Evolutionary conservation across 2,888 invertebrate species (phyloP).

Genomic region (Cantharis rufa): DNA sequence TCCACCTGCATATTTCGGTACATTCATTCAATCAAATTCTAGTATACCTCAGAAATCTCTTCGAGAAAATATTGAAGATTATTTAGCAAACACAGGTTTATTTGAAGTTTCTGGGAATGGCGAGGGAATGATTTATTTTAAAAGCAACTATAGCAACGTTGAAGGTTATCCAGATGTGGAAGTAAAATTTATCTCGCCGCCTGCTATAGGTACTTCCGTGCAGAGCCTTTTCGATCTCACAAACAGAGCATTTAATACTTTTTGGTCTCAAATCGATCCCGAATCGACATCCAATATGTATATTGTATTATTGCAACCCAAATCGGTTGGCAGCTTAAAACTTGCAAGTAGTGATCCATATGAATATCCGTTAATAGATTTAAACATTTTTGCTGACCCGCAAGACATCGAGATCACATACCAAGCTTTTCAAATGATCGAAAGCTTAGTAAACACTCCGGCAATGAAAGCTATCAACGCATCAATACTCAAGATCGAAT

Average conservation of each 20-base stretch:
- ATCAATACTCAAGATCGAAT: conserved; percentile 51
- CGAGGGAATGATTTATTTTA: conserved; percentile 66
- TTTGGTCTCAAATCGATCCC: not conserved
- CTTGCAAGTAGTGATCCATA: not conserved
- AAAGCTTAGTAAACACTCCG: conserved; percentile 64
- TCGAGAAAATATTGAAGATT: not conserved
- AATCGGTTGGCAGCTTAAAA: not conserved
- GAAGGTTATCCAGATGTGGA: conserved; percentile 68
- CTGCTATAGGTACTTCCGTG: conserved; percentile 56
- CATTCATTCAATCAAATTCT: not conserved
- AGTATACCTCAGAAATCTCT: not conserved
- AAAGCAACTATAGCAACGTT: conserved; percentile 62
- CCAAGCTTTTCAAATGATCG: conserved; percentile 63
- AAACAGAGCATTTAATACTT: conserved; percentile 39
- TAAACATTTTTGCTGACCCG: conserved; percentile 67
- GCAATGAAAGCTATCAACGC: conserved; percentile 63
- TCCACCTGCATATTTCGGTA: not conserved
- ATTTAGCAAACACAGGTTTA: conserved; percentile 41
- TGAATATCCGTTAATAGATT: conserved; percentile 68
- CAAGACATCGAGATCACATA: conserved; percentile 66
- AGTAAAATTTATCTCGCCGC: conserved; percentile 61
- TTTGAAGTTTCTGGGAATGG: conserved; percentile 63
- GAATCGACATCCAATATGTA: not conserved
- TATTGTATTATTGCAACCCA: not conserved
- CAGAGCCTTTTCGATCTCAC: conserved; percentile 24